Conservation (phyloP, 2,113 vertebrate genomes). For the Seriola dumerili region DNA sequence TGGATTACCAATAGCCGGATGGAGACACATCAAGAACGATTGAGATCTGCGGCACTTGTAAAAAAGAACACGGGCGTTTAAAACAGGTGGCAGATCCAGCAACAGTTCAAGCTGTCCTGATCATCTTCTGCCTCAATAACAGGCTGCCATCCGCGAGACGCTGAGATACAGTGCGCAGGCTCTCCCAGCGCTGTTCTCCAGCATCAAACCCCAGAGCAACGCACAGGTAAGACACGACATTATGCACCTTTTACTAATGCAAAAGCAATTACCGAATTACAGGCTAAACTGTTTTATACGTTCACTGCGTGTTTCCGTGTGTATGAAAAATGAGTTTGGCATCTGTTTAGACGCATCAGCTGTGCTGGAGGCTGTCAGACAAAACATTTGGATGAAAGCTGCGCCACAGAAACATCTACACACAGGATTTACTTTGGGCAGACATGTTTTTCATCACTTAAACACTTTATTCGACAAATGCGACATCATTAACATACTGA, state of each 20-base stretch:
- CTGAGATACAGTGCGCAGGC: conserved; percentile 78
- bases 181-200: conserved; percentile 68
- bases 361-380: conserved; percentile 52
- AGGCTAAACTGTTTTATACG: background rate
- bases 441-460: conserved; percentile 24
- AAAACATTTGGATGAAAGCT: conserved; percentile 69
- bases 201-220: conserved; percentile 72
- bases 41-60: conserved; percentile 38
- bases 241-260: conserved; percentile 58
- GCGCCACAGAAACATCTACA: conserved; percentile 63
- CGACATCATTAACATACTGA: conserved; percentile 32
- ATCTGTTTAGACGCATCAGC: conserved; percentile 49
- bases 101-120: conserved; percentile 65
- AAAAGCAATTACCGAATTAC: background rate
- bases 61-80: conserved; percentile 1
- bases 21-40: conserved; percentile 33
- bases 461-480: conserved; percentile 32
- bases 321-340: conserved; percentile 28
- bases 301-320: conserved; percentile 24
- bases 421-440: background rate
- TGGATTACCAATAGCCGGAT: conserved; percentile 62
- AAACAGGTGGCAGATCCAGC: conserved; percentile 63
- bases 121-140: conserved; percentile 68
- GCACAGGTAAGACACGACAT: conserved; percentile 83
- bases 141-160: conserved; percentile 69